Conservation (phyloP, 2,888 invertebrate species). For the Drosophila pegasa region DNA sequence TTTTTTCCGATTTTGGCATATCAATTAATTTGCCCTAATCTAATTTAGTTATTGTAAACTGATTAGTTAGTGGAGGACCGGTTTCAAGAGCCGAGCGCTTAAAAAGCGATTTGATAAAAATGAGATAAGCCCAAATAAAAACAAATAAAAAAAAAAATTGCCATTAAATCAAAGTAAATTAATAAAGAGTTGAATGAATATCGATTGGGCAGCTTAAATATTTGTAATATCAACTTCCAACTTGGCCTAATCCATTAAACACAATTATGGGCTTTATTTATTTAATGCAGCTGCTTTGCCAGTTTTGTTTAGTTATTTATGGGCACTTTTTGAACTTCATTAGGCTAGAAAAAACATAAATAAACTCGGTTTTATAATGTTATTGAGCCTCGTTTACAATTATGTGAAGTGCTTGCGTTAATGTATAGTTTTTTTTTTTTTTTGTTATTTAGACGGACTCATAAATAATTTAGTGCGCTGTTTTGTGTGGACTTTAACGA, state of each 20-base stretch:
- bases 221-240: background rate
- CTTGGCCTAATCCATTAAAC: slow-evolving; percentile 20
- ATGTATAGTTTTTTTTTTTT: slow-evolving; percentile 7
- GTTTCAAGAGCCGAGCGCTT: slow-evolving; percentile 9
- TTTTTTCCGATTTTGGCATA: slow-evolving; percentile 28
- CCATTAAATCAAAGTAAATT: slow-evolving; percentile 23
- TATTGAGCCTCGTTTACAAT: slow-evolving; percentile 39
- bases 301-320: slow-evolving; percentile 37
- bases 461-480: slow-evolving; percentile 65
- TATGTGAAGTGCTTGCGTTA: slow-evolving; percentile 26
- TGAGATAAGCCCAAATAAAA: background rate
- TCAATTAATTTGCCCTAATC: slow-evolving; percentile 66
- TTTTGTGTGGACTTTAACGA: slow-evolving; percentile 15
- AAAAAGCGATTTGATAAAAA: slow-evolving; percentile 4
- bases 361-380: slow-evolving; percentile 22
- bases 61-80: slow-evolving; percentile 44
- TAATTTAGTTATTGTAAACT: slow-evolving; percentile 64
- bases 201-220: background rate
- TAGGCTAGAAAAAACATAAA: slow-evolving; percentile 13
- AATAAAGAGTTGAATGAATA: slow-evolving; percentile 11
- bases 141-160: too few species aligned
- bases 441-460: slow-evolving; percentile 14
- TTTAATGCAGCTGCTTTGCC: slow-evolving; percentile 1
- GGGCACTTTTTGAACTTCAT: slow-evolving; percentile 19
- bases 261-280: slow-evolving; percentile 8